Evolutionary conservation across 2,797 vertebrate genomes (phyloP), one percentile per base, ranked within the genome.

Genomic region (Chiloscyllium punctatum): DNA sequence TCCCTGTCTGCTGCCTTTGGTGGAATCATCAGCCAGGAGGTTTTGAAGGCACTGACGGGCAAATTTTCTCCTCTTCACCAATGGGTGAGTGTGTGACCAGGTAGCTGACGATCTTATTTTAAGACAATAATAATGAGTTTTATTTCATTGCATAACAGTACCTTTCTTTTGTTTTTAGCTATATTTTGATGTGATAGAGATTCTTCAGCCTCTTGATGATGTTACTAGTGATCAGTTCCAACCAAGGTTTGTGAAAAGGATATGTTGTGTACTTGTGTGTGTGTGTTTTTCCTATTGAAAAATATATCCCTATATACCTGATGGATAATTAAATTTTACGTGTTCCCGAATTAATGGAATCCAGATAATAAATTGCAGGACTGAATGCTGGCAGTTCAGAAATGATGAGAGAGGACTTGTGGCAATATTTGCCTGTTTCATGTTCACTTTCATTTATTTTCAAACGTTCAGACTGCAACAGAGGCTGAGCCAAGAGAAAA

Each of bases 1-100:
- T 98, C 99, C 0, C 97, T 99, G 96, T 98, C 98, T 48, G 99
- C 99, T 57, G 98, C 98, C 94, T 97, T 98, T 15, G 99, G 99
- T 96, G 99, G 99, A 95, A 96, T 99, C 96, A 98, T 98, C 92
- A 99, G 99, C 97, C 99, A 99, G 97, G 99, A 99, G 97, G 98
- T 98, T 96, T 97, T 99, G 95, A 99, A 99, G 97, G 99, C 99
- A 96, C 98, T 99, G 62, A 99, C 99, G 1, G 99, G 99, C 96
- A 99, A 99, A 96, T 99, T 99, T 97, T 98, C 98, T 94, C 99
- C 99, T 0, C 97, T 99, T 96, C 99, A 99, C 96, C 99, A 99
- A 95, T 99, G 99, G 99, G 99, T 99, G 97, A 96, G 98, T 97
- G 96, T 96, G 74, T 96, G 96, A 96, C 96, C 48, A 30, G 69